phyloP scores from a whole-genome alignment of 2,888 invertebrate species.

The Dascillus cervinus region DNA sequence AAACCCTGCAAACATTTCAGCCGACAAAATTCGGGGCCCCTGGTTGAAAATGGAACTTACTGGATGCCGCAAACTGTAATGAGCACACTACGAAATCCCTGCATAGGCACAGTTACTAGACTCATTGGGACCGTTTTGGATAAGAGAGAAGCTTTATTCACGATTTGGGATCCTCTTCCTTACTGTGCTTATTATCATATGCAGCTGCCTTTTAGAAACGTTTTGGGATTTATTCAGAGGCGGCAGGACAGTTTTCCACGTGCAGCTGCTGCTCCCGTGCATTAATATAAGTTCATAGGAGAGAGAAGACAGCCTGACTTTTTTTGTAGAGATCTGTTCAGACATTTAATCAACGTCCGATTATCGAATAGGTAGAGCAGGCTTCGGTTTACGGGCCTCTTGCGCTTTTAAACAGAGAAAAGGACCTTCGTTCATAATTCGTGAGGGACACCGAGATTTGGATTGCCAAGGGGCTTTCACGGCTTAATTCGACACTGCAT shows the following conservation, averaged over 20 bases:
- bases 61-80: constrained; percentile 54
- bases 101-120: constrained; percentile 49
- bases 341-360: no score
- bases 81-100: constrained; percentile 42
- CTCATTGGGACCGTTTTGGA: constrained; percentile 63
- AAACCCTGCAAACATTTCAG: constrained; percentile 56
- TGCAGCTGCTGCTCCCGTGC: constrained; percentile 37
- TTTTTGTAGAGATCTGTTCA: background rate
- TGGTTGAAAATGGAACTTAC: constrained; percentile 46
- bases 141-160: constrained; percentile 71
- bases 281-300: constrained; percentile 28
- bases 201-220: constrained; percentile 59
- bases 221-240: constrained; percentile 49
- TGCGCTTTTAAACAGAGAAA: no score
- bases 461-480: no score
- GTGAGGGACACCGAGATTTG: no score
- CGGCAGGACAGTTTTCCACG: constrained; percentile 39
- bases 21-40: constrained; percentile 47
- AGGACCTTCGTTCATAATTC: no score
- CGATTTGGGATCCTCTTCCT: constrained; percentile 79
- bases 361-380: no score
- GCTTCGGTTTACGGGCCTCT: no score
- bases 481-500: no score
- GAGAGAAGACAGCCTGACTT: constrained; percentile 35
- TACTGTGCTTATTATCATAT: constrained; percentile 82